These are phyloP conservation scores for Clusia tigrina DNA, from an alignment of 2,888 invertebrate genomes.

Conservation along the genomic window DNA sequence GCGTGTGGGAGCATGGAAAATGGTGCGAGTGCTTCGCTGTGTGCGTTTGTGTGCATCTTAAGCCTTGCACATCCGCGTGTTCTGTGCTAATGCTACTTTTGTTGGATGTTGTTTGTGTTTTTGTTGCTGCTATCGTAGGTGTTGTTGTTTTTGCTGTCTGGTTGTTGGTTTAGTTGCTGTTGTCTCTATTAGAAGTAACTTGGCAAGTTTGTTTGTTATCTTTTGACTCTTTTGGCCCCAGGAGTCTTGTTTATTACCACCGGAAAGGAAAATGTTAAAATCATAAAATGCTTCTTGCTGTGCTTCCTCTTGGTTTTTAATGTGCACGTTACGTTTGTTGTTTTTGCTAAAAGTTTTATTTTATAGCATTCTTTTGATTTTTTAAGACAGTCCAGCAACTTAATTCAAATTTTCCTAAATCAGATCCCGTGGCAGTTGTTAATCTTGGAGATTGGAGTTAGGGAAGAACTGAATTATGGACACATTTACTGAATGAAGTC, in stretches of 20 bases:
- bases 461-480: too few species aligned
- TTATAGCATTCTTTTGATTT: too few species aligned
- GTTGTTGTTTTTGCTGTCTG: slow-evolving; percentile 17
- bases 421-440: too few species aligned
- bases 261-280: neutral
- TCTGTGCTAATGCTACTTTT: neutral
- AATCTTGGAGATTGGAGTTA: too few species aligned
- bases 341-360: too few species aligned
- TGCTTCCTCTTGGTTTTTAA: too few species aligned
- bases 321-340: too few species aligned
- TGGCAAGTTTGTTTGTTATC: neutral
- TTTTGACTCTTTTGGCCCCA: neutral
- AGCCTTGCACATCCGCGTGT: neutral
- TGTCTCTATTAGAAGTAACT: neutral
- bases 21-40: too few species aligned
- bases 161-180: slow-evolving; percentile 10
- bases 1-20: too few species aligned
- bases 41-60: slow-evolving; percentile 6
- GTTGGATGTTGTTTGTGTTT: slow-evolving; percentile 19
- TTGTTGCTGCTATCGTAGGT: slow-evolving; percentile 23
- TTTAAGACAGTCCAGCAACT: too few species aligned
- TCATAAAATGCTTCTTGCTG: neutral
- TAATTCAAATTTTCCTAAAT: too few species aligned
- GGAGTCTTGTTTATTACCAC: neutral
- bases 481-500: too few species aligned